Conservation (phyloP, 2,888 invertebrate species). For the Philhelius pedissequus region DNA sequence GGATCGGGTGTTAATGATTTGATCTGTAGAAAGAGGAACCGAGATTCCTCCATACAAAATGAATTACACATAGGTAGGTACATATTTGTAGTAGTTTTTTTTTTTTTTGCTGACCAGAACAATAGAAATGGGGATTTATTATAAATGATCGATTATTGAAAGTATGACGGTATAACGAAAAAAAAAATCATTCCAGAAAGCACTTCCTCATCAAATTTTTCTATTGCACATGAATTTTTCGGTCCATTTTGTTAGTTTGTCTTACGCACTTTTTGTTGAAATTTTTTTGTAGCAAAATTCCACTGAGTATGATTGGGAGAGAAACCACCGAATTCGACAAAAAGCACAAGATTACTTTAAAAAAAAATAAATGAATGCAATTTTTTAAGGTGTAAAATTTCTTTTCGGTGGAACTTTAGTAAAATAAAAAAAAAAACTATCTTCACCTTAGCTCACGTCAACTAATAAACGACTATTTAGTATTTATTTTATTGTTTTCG, state of each 20-base stretch:
- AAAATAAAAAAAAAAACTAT: conserved; percentile 1
- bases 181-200: conserved; percentile 31
- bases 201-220: conserved; percentile 51
- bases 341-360: neutral
- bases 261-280: conserved; percentile 62
- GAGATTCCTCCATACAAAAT: neutral
- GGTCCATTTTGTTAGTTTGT: conserved; percentile 2
- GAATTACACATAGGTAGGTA: neutral
- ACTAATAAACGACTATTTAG: conserved; percentile 54
- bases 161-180: conserved; percentile 11
- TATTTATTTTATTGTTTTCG: conserved; percentile 8
- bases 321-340: conserved; percentile 33
- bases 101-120: neutral
- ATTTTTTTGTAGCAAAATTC: conserved; percentile 30
- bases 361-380: conserved; percentile 33
- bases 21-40: neutral
- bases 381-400: conserved; percentile 22
- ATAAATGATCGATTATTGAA: neutral
- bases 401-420: conserved; percentile 32
- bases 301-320: conserved; percentile 22
- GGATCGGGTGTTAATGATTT: neutral
- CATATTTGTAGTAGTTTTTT: neutral
- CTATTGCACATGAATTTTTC: conserved; percentile 22
- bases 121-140: neutral
- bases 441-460: conserved; percentile 59